Evolutionary conservation across 2,888 invertebrate species (phyloP).

Genomic region (Cylindroiulus punctatus): DNA sequence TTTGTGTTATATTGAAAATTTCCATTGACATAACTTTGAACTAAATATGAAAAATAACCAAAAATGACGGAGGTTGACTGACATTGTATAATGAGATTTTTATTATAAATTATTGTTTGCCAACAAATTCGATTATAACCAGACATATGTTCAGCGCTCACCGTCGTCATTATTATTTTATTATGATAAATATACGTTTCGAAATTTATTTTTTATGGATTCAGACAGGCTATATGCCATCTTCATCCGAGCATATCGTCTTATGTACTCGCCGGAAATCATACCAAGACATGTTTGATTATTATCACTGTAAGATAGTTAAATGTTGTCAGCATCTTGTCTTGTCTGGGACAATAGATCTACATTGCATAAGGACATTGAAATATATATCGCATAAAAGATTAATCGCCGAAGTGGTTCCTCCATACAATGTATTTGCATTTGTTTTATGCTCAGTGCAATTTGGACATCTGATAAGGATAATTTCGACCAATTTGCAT

Average conservation of each 20-base stretch:
- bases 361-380: not conserved
- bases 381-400: constrained; percentile 1
- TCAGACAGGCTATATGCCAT: not conserved
- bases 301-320: not conserved
- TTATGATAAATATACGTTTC: constrained; percentile 19
- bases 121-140: not conserved
- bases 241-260: constrained; percentile 12
- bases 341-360: not conserved
- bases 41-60: no score
- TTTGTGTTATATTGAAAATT: no score
- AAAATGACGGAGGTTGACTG: no score
- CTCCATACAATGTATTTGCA: constrained; percentile 1
- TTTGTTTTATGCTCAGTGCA: constrained; percentile 1
- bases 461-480: constrained; percentile 13
- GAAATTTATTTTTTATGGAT: not conserved
- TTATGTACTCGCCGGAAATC: not conserved
- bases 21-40: no score
- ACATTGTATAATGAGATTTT: not conserved
- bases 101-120: not conserved
- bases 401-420: constrained; percentile 1
- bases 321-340: not conserved
- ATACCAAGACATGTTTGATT: constrained; percentile 1
- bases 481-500: constrained; percentile 22
- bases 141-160: no score
- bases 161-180: not conserved